phyloP scores from a whole-genome alignment of 2,797 vertebrate genomes.

The Moxostoma hubbsi region DNA sequence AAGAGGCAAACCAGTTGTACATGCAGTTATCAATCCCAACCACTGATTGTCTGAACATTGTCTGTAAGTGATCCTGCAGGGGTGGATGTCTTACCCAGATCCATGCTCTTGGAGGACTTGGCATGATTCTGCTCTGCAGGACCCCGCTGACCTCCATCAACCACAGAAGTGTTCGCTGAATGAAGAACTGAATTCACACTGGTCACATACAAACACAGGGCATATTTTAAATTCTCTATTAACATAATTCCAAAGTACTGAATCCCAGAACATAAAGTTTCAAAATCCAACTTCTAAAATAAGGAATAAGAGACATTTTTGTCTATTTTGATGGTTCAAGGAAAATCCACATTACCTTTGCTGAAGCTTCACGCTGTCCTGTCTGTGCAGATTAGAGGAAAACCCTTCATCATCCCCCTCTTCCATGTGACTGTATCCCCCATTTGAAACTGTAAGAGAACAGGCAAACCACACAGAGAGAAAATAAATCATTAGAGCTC shows the following conservation, averaged over 20 bases:
- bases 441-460: constrained; percentile 70
- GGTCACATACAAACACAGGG: constrained; percentile 26
- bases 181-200: constrained; percentile 52
- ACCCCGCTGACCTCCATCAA: constrained; percentile 58
- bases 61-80: background rate
- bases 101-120: constrained; percentile 96
- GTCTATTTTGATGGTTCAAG: background rate
- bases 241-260: no score
- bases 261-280: no score
- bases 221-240: no score
- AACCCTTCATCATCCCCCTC: constrained; percentile 77
- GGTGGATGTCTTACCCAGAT: constrained; percentile 86
- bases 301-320: background rate
- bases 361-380: constrained; percentile 65
- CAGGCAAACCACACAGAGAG: constrained; percentile 16
- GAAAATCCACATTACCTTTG: constrained; percentile 50
- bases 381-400: constrained; percentile 75
- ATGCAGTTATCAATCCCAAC: no score
- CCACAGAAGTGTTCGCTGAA: constrained; percentile 63
- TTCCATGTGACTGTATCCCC: constrained; percentile 70
- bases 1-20: no score
- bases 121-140: constrained; percentile 85
- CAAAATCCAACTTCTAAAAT: no score
- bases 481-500: constrained; percentile 53
- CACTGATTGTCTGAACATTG: no score